phyloP scores from a whole-genome alignment of 2,888 invertebrate genomes.

The Nomada flava region DNA sequence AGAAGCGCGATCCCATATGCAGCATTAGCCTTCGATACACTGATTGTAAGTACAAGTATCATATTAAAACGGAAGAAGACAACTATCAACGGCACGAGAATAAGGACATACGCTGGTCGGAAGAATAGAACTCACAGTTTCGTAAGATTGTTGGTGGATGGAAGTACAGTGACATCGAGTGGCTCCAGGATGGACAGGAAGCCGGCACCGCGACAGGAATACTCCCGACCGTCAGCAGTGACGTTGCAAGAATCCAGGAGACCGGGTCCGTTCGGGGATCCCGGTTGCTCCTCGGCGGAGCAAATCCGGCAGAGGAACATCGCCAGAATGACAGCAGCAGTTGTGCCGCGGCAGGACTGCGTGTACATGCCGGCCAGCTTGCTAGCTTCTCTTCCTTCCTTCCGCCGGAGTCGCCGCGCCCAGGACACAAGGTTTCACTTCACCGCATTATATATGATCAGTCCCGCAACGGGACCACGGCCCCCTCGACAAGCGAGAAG shows the following conservation, averaged over 20 bases:
- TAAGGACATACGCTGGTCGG: neutral
- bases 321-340: constrained; percentile 57
- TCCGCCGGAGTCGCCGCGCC: constrained; percentile 67
- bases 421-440: constrained; percentile 59
- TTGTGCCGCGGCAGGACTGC: constrained; percentile 60
- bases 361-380: constrained; percentile 72
- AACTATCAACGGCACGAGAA: neutral
- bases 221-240: constrained; percentile 75
- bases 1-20: constrained; percentile 15
- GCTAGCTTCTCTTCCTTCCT: constrained; percentile 47
- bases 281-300: constrained; percentile 45
- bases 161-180: constrained; percentile 63
- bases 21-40: constrained; percentile 9
- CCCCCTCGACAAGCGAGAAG: constrained; percentile 16
- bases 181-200: constrained; percentile 73
- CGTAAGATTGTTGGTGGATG: constrained; percentile 73
- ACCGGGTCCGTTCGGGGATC: constrained; percentile 28
- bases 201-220: constrained; percentile 76
- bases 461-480: constrained; percentile 8
- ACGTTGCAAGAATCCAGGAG: constrained; percentile 72
- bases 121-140: constrained; percentile 75
- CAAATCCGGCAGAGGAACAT: constrained; percentile 59
- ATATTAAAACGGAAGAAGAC: neutral
- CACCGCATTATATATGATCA: constrained; percentile 55
- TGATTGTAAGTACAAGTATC: neutral